phyloP scores from a whole-genome alignment of 2,888 invertebrate species.

The Branchellion lobata region DNA sequence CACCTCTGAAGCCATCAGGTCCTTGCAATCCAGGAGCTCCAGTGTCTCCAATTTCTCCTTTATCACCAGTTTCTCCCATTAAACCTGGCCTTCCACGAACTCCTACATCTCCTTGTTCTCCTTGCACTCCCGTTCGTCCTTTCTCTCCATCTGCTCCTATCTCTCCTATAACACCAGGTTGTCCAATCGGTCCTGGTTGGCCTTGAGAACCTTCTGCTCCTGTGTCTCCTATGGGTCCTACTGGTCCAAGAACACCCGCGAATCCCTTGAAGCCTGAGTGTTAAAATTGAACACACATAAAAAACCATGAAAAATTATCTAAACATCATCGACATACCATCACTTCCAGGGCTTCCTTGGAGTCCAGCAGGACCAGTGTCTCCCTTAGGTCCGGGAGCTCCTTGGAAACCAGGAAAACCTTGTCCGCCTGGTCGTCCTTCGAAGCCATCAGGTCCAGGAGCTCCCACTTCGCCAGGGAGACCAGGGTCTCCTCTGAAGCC shows the following conservation, averaged over 20 bases:
- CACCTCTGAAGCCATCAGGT: constrained; percentile 36
- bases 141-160: not conserved
- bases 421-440: constrained; percentile 44
- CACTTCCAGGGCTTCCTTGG: constrained; percentile 54
- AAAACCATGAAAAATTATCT: no score
- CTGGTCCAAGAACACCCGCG: not conserved
- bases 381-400: constrained; percentile 47
- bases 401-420: constrained; percentile 45
- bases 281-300: no score
- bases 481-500: constrained; percentile 46
- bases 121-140: not conserved
- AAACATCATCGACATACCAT: constrained; percentile 38
- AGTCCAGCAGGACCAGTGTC: constrained; percentile 38
- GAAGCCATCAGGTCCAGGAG: constrained; percentile 65
- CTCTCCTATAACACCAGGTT: not conserved
- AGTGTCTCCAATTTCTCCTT: constrained; percentile 35
- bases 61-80: not conserved
- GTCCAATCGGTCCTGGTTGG: not conserved
- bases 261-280: not conserved
- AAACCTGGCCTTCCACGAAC: not conserved
- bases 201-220: not conserved
- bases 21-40: constrained; percentile 34
- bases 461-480: constrained; percentile 43
- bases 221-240: not conserved
- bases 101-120: not conserved